Percentiles rank a stretch among this genome's conserved stretches.
These are phyloP conservation scores for Nesoenas mayeri DNA, from an alignment of 2,113 vertebrate species.

Conservation along the genomic window DNA sequence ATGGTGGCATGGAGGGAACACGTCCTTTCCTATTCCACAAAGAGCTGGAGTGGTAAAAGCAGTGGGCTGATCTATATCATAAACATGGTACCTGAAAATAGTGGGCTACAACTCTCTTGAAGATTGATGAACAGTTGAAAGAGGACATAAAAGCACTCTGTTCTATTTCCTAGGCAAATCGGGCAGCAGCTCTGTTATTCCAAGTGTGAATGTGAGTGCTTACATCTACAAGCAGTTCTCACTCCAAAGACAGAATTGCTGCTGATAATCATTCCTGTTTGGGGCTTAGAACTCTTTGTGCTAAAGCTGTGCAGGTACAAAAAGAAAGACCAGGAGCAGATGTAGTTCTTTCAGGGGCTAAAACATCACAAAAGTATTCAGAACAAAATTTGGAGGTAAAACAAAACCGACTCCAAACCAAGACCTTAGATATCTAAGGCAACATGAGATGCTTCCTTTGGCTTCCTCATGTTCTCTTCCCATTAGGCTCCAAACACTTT, in stretches of 20 bases:
- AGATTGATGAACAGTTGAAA: background rate
- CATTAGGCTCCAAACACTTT: background rate
- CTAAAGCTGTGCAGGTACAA: background rate
- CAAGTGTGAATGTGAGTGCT: background rate
- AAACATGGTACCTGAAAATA: background rate
- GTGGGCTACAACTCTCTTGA: background rate
- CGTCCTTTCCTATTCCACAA: background rate
- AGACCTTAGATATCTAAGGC: background rate
- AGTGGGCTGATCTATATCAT: background rate
- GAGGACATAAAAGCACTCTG: background rate
- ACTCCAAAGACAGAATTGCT: background rate
- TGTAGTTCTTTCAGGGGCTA: background rate
- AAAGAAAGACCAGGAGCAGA: background rate
- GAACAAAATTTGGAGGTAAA: background rate
- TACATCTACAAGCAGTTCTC: background rate
- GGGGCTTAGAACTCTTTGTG: background rate
- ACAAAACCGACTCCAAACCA: rapidly evolving
- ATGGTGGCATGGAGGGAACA: background rate
- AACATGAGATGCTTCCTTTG: background rate
- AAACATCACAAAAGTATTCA: background rate
- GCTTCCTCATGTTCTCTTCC: background rate
- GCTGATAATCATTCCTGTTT: background rate
- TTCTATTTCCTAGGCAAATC: background rate
- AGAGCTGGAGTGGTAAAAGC: background rate
- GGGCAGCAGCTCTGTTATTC: background rate